Evolutionary conservation across 2,888 invertebrate species (phyloP).

Genomic region (Meta bourneti): DNA sequence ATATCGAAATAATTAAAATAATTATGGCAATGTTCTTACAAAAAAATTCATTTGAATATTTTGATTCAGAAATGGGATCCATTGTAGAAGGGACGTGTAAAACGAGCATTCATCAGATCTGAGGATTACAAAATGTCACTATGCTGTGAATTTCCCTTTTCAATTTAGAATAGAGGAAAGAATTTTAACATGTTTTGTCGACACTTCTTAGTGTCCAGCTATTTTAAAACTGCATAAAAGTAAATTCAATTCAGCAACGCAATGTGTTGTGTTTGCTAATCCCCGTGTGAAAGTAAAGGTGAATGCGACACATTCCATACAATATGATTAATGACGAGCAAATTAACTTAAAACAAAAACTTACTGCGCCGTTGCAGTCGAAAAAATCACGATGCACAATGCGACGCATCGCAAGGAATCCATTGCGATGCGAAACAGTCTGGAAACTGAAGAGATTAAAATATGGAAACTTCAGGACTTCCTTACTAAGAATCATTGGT

Average conservation of each 20-base stretch:
- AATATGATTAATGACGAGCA: too few relatives aligned
- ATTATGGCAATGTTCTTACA: too few relatives aligned
- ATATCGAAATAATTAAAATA: too few relatives aligned
- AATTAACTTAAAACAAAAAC: constrained; percentile 7
- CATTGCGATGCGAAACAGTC: constrained; percentile 13
- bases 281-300: too few relatives aligned
- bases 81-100: too few relatives aligned
- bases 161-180: not conserved
- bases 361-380: constrained; percentile 18
- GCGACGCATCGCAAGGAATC: constrained; percentile 5
- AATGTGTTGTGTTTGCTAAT: too few relatives aligned
- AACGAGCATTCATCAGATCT: too few relatives aligned
- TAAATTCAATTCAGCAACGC: not conserved
- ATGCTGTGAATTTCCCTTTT: not conserved
- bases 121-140: too few relatives aligned
- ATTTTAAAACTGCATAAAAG: not conserved
- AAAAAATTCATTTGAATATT: too few relatives aligned
- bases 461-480: constrained; percentile 4
- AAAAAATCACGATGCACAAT: constrained; percentile 14
- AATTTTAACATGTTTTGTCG: not conserved
- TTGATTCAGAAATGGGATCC: too few relatives aligned
- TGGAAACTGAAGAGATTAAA: not conserved
- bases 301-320: too few relatives aligned
- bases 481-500: constrained; percentile 21
- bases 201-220: too few relatives aligned